Evolutionary conservation across 2,888 invertebrate species (phyloP).

Genomic region (Sinodicranocentrus sp.): DNA sequence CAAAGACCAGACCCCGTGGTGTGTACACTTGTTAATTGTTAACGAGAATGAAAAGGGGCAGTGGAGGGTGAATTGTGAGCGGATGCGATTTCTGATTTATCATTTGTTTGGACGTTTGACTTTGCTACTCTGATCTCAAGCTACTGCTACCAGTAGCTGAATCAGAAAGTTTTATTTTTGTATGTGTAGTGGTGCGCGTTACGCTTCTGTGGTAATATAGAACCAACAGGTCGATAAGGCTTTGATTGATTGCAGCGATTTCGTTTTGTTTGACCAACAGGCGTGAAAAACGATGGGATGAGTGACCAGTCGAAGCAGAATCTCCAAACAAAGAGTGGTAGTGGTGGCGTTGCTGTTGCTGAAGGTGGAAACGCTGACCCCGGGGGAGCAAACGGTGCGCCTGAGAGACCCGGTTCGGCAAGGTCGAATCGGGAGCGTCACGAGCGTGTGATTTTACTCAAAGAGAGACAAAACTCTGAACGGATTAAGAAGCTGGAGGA

Average conservation of each 20-base stretch:
- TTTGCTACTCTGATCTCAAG: too few species aligned
- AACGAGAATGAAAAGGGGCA: too few species aligned
- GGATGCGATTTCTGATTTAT: too few species aligned
- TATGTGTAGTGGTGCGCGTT: too few species aligned
- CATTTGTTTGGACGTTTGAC: too few species aligned
- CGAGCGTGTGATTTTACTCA: conserved; percentile 80
- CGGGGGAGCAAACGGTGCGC: conserved; percentile 31
- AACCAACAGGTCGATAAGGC: too few species aligned
- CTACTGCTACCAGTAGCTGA: too few species aligned
- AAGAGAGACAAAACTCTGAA: conserved; percentile 93
- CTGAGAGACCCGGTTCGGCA: conserved; percentile 68
- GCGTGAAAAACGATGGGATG: conserved; percentile 76
- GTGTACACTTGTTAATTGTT: too few species aligned
- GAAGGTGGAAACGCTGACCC: conserved; percentile 27
- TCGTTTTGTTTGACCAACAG: conserved; percentile 58
- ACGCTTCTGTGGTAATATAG: too few species aligned
- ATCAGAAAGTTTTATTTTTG: too few species aligned
- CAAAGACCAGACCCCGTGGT: too few species aligned
- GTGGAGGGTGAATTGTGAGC: too few species aligned
- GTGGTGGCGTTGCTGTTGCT: conserved; percentile 51
- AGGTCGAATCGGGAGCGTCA: conserved; percentile 78
- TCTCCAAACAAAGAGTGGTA: conserved; percentile 34
- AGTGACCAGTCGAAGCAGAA: conserved; percentile 69
- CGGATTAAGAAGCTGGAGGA: conserved; percentile 93
- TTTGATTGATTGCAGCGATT: conserved; percentile 4